Evolutionary conservation across 92 coral and sea anemone genomes (phyloP).

Genomic region (Bergia sp.): DNA sequence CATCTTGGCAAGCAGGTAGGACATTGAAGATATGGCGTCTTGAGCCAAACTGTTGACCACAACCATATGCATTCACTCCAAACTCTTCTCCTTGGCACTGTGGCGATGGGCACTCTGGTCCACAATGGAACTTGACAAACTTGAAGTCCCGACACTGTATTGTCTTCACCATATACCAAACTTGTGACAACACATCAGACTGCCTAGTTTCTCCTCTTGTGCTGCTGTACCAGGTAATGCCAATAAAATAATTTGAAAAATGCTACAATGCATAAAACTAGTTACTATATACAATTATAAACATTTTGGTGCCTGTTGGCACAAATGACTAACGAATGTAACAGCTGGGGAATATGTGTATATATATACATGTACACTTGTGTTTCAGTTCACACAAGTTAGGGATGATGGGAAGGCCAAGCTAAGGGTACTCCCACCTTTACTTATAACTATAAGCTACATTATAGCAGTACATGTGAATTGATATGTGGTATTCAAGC

Average conservation of each 20-base stretch:
- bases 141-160: slow-evolving; percentile 57
- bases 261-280: too few relatives aligned
- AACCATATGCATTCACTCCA: slow-evolving; percentile 11
- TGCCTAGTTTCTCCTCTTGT: slow-evolving; percentile 27
- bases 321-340: too few relatives aligned
- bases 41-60: slow-evolving; percentile 10
- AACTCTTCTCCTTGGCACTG: slow-evolving; percentile 59
- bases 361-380: too few relatives aligned
- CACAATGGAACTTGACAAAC: slow-evolving; percentile 63
- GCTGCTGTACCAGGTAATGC: not conserved
- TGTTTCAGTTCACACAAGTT: too few relatives aligned
- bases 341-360: too few relatives aligned
- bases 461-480: too few relatives aligned
- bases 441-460: too few relatives aligned
- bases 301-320: too few relatives aligned
- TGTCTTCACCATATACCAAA: slow-evolving; percentile 54
- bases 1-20: slow-evolving; percentile 46
- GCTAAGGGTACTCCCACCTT: too few relatives aligned
- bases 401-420: too few relatives aligned
- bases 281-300: too few relatives aligned
- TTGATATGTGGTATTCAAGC: too few relatives aligned
- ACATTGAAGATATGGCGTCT: slow-evolving; percentile 61
- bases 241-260: not conserved
- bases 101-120: slow-evolving; percentile 61
- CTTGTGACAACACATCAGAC: slow-evolving; percentile 53